These are phyloP conservation scores for Troides oblongomaculatus DNA, from an alignment of 2,888 invertebrate species.

Conservation along the genomic window DNA sequence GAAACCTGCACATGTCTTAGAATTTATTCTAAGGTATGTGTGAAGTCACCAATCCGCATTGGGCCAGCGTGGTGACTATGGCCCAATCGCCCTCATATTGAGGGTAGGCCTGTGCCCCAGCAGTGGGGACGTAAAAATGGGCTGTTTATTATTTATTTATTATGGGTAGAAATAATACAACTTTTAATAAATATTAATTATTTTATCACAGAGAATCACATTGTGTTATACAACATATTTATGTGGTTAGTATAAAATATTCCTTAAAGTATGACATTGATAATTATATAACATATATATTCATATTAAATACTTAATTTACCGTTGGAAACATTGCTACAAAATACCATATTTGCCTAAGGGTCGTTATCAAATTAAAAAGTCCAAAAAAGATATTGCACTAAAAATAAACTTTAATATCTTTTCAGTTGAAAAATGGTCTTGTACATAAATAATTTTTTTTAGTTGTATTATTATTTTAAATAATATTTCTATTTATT, in stretches of 20 bases:
- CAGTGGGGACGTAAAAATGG: too few relatives aligned
- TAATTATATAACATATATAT: conserved; percentile 44
- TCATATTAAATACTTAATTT: conserved; percentile 50
- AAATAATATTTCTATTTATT: not conserved
- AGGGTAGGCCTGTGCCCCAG: too few relatives aligned
- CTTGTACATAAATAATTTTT: not conserved
- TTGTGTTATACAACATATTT: conserved; percentile 78
- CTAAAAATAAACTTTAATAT: conserved; percentile 46
- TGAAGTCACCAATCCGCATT: too few relatives aligned
- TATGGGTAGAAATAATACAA: conserved; percentile 51
- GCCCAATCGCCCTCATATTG: too few relatives aligned
- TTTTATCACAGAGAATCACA: conserved; percentile 81
- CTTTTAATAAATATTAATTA: conserved; percentile 74
- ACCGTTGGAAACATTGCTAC: conserved; percentile 56
- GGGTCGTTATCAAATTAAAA: conserved; percentile 28
- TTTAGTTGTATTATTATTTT: not conserved
- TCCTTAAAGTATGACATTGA: conserved; percentile 61
- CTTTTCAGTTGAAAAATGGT: conserved; percentile 18
- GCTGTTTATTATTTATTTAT: too few relatives aligned
- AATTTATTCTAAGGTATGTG: too few relatives aligned
- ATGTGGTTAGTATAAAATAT: conserved; percentile 78
- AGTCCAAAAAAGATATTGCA: conserved; percentile 49
- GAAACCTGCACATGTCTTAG: too few relatives aligned
- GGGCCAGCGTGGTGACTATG: too few relatives aligned
- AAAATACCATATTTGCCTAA: conserved; percentile 55